phyloP scores from a whole-genome alignment of 2,888 invertebrate genomes.

The Brassicogethes aeneus region DNA sequence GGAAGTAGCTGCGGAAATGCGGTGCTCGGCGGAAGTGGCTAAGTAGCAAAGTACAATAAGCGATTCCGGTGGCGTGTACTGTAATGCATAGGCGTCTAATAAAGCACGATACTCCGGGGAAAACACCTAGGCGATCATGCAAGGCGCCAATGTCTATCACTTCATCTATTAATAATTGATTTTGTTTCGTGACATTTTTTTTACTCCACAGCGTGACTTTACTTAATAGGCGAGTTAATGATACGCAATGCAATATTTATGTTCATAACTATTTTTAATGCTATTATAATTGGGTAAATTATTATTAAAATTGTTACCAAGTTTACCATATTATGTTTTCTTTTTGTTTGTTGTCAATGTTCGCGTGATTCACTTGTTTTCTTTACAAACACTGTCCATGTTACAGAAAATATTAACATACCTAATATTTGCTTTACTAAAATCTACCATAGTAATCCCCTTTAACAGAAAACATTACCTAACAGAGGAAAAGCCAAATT shows the following conservation, averaged over 20 bases:
- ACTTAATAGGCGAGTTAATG: conserved; percentile 15
- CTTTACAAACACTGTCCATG: conserved; percentile 19
- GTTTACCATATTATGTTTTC: conserved; percentile 15
- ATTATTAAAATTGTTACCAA: conserved; percentile 17
- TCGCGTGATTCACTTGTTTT: conserved; percentile 19
- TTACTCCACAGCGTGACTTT: conserved; percentile 19
- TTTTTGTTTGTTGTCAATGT: conserved; percentile 18
- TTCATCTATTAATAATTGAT: conserved; percentile 18
- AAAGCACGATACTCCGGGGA: conserved; percentile 27
- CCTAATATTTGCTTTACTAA: no score
- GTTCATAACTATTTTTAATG: conserved; percentile 22
- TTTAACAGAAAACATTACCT: no score
- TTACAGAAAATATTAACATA: no score
- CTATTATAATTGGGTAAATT: conserved; percentile 24
- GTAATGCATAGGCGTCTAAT: conserved; percentile 21
- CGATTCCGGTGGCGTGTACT: conserved; percentile 41
- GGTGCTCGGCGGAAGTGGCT: conserved; percentile 40
- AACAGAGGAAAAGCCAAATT: no score
- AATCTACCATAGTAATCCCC: no score
- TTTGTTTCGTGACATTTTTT: conserved; percentile 20
- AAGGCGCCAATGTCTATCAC: conserved; percentile 10
- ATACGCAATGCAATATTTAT: conserved; percentile 17
- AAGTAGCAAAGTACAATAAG: conserved; percentile 42
- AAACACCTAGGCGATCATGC: conserved; percentile 19
- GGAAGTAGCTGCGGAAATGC: conserved; percentile 40